Evolutionary conservation across 2,797 vertebrate species (phyloP), one percentile per base, ranked within the genome.

Genomic region (Poecilia gillii): DNA sequence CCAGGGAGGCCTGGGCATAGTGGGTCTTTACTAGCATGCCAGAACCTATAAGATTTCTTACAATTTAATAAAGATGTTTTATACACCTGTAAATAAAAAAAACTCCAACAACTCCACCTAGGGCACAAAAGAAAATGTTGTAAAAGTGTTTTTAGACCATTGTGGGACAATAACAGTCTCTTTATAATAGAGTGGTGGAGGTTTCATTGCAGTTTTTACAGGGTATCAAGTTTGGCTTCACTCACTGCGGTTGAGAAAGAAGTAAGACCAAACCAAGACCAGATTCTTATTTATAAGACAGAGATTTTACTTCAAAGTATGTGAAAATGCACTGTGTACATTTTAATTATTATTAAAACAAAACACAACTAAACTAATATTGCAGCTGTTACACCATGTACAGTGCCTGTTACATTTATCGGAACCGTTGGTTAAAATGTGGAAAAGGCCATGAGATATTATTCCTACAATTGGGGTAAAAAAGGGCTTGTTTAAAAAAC

Each of bases 161-260:
- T 46, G 51, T 13, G 6, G 64, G 64, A 73, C 73, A 36, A 31
- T 62, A 85, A 75, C 41, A 53, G 31, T 68, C 12, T 84, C 80
- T 66, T 77, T 79, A 78, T 80, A 73, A 74, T 7, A 43, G 78
- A 64, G 25, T 31, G 72, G 83, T 33, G 76, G 41, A n/a, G 16
- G 72, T 86, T 92, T 92, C 89, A 92, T 59, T 89, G 89, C 66
- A 64, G 45, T 16, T 92, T 92, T 92, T 89, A 92, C 90, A 88
- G 86, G 85, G 80, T 91, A 86, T 86, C 85, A 87, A 86, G 89
- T 89, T 87, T 43, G 82, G 82, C 90, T 89, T 91, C 88, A 89
- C 89, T 77, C 70, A 85, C 83, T 87, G 89, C 66, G 84, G 87
- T 91, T 82, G 57, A 76, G 7, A 20, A 84, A 41, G 71, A 83